These are phyloP conservation scores for Conistra vaccinii DNA, from an alignment of 2,888 invertebrate genomes.

Conservation along the genomic window DNA sequence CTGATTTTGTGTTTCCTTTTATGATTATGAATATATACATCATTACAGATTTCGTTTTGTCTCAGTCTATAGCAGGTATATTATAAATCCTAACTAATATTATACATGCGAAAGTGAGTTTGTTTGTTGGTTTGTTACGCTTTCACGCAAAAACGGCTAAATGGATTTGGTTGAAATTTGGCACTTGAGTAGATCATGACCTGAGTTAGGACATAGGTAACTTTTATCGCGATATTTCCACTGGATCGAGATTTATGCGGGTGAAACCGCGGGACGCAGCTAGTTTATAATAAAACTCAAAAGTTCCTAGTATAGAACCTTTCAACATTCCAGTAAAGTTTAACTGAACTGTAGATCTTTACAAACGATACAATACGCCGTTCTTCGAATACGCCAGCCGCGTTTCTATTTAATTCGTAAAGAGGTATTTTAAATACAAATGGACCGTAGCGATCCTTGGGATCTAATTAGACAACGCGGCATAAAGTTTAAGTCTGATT, in stretches of 20 bases:
- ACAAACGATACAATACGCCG: not conserved
- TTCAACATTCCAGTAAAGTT: not conserved
- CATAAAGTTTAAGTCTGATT: not conserved
- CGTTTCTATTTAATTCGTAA: slow-evolving; percentile 7
- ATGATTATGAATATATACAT: not conserved
- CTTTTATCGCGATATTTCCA: no score
- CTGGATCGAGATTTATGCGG: no score
- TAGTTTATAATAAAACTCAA: not conserved
- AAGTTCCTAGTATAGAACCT: not conserved
- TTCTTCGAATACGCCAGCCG: not conserved
- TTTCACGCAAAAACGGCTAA: no score
- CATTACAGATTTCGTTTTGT: no score
- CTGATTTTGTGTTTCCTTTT: not conserved
- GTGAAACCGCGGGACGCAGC: no score
- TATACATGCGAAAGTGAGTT: no score
- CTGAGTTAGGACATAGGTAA: no score
- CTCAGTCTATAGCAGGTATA: no score
- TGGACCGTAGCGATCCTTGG: not conserved
- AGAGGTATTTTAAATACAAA: slow-evolving; percentile 18
- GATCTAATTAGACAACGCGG: slow-evolving; percentile 6
- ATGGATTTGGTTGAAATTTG: no score
- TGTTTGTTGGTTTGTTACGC: no score
- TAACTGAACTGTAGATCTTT: not conserved
- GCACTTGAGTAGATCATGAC: no score
- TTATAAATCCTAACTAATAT: no score